Evolutionary conservation across 1,140 invertebrate genomes (phyloP), one percentile per base, ranked within the genome.

Genomic region (Polypedilum vanderplanki): DNA sequence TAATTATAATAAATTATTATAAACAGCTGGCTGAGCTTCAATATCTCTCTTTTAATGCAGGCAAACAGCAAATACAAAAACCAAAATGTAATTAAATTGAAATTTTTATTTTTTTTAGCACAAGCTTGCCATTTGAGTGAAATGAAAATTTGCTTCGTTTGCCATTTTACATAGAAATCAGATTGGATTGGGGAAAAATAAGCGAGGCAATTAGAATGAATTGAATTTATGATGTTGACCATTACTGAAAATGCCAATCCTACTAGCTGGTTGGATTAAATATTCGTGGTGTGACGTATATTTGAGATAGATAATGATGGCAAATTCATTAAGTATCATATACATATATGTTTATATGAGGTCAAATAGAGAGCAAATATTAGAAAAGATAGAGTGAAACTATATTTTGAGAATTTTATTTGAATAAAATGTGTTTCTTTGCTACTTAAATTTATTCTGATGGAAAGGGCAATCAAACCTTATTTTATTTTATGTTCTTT

Each of bases 361-460:
- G 46, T 57, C 46, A 57, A 57, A 57, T 57, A n/a, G 46, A 57
- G 46, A 57, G 9, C 46, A n/a, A 57, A n/a, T 57, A 57, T 57
- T 57, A n/a, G n/a, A n/a, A n/a, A n/a, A n/a, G n/a, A n/a, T n/a
- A n/a, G n/a, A 57, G 46, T 33, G 5, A 33, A 33, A 33, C 5
- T 33, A 33, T 5, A 33, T 5, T n/a, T n/a, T n/a, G n/a, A n/a
- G n/a, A n/a, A n/a, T n/a, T 33, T 33, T 33, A 33, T 33, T 33
- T 3, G 24, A 33, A 33, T 33, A 33, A 33, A 33, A 33, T 33
- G 24, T 33, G 24, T 33, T 33, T 33, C 24, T 33, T 33, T 33
- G 24, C 1, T 33, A 5, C 1, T 3, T 5, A 33, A 33, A 33
- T 33, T 33, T 33, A 33, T 33, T 33, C 46, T 15, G 12, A 15